Percentiles rank a stretch among this genome's conserved stretches.
These are phyloP conservation scores for Phaethon lepturus DNA, from an alignment of 2,113 vertebrate species.

Conservation along the genomic window DNA sequence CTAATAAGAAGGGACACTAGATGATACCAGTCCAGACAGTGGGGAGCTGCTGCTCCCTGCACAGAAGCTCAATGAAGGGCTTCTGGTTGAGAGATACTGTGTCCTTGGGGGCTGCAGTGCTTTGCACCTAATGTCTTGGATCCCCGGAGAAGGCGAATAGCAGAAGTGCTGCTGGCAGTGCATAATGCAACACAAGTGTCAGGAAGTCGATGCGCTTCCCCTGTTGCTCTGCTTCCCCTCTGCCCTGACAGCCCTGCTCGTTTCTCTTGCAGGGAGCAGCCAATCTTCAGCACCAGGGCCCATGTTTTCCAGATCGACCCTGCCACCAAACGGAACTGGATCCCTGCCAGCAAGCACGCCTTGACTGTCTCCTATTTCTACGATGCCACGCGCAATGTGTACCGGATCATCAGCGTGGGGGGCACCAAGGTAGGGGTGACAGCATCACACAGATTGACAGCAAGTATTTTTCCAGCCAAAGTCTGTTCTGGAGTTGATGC, in stretches of 20 bases:
- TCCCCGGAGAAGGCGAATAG: background rate
- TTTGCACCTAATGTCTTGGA: background rate
- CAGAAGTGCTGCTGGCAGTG: background rate
- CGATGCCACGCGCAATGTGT: conserved; percentile 89
- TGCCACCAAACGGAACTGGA: conserved; percentile 94
- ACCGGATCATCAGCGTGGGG: conserved; percentile 97
- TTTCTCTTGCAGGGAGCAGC: conserved; percentile 88
- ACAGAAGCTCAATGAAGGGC: background rate
- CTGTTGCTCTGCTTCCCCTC: background rate
- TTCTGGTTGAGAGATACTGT: background rate
- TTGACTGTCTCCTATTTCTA: conserved; percentile 96
- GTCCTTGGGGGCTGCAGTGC: background rate
- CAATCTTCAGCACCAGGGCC: conserved; percentile 93
- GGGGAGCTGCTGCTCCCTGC: background rate
- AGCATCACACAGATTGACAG: accelerated
- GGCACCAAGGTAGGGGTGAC: conserved; percentile 88
- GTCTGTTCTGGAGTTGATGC: background rate
- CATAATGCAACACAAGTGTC: background rate
- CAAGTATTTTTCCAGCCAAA: too few species aligned
- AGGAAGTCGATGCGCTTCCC: background rate
- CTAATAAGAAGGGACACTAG: background rate
- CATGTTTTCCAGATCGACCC: conserved; percentile 99
- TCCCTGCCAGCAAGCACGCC: conserved; percentile 94
- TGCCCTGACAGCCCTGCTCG: background rate
- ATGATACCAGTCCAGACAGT: background rate